Percentiles rank a stretch among this genome's conserved stretches.
Evolutionary conservation across 2,113 vertebrate genomes (phyloP).

Genomic region (Xiphorhynchus elegans): DNA sequence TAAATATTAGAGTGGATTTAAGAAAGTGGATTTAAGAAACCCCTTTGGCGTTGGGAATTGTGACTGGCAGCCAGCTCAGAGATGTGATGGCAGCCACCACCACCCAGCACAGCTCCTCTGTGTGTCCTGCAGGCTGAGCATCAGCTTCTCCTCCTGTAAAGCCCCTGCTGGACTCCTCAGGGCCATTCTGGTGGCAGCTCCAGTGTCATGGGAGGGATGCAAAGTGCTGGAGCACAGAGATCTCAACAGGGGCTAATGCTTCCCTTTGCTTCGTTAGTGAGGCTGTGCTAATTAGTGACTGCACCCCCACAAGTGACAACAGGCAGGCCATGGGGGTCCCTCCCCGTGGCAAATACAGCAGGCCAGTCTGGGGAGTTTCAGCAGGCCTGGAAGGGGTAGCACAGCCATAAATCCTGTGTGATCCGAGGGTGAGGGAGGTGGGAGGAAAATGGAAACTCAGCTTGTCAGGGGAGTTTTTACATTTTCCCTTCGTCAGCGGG

Average conservation of each 20-base stretch:
- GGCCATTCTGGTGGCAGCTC: neutral
- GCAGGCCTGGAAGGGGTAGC: neutral
- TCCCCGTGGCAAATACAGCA: neutral
- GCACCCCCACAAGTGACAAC: neutral
- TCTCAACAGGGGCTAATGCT: fast-evolving
- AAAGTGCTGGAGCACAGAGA: neutral
- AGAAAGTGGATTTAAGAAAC: neutral
- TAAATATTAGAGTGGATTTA: neutral
- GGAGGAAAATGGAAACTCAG: neutral
- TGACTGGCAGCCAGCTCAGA: neutral
- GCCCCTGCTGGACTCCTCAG: fast-evolving
- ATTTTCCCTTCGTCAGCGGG: conserved; percentile 44
- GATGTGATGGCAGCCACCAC: neutral
- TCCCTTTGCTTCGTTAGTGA: neutral
- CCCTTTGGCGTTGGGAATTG: neutral
- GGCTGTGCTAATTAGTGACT: neutral
- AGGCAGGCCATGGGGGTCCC: neutral
- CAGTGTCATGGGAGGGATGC: neutral
- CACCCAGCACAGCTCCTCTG: fast-evolving
- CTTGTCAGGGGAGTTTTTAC: neutral
- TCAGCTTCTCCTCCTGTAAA: neutral
- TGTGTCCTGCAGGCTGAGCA: neutral
- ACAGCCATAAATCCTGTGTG: neutral
- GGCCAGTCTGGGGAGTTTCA: neutral
- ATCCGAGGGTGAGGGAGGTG: neutral